These are phyloP conservation scores for Montipora capricornis DNA, from an alignment of 64 coral and sea anemone genomes.

Conservation along the genomic window DNA sequence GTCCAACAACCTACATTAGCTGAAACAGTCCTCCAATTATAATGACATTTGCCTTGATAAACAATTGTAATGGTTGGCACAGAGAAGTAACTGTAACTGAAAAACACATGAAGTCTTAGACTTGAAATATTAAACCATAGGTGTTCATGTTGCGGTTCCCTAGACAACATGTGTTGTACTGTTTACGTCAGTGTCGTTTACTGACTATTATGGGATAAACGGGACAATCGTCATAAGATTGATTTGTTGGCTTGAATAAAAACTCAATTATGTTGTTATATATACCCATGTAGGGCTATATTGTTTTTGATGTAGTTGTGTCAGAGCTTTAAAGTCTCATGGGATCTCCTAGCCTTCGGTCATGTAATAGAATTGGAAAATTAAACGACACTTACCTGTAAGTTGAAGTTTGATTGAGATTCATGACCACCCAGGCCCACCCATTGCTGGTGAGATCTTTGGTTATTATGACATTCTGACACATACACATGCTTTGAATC, in stretches of 20 bases:
- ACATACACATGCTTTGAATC: too few species aligned
- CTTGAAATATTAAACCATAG: not conserved
- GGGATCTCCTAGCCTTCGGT: too few species aligned
- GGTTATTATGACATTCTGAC: too few species aligned
- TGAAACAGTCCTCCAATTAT: conserved; percentile 40
- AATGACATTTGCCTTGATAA: conserved; percentile 9
- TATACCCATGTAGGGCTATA: not conserved
- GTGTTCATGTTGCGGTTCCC: too few species aligned
- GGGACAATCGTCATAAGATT: not conserved
- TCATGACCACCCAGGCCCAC: too few species aligned
- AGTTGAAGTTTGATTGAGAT: too few species aligned
- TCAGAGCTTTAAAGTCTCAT: too few species aligned
- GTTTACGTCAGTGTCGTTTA: not conserved
- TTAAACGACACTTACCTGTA: too few species aligned
- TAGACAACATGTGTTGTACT: too few species aligned
- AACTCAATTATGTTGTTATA: conserved; percentile 19
- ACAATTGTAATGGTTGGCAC: not conserved
- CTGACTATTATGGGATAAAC: conserved; percentile 17
- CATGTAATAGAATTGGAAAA: not conserved
- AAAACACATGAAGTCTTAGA: not conserved
- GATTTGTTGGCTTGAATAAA: not conserved
- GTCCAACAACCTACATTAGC: conserved; percentile 29
- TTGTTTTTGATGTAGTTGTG: not conserved
- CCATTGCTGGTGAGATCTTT: too few species aligned
- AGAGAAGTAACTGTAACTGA: conserved; percentile 4